These are phyloP conservation scores for Stenurella melanura DNA, from an alignment of 2,888 invertebrate species.

Conservation along the genomic window DNA sequence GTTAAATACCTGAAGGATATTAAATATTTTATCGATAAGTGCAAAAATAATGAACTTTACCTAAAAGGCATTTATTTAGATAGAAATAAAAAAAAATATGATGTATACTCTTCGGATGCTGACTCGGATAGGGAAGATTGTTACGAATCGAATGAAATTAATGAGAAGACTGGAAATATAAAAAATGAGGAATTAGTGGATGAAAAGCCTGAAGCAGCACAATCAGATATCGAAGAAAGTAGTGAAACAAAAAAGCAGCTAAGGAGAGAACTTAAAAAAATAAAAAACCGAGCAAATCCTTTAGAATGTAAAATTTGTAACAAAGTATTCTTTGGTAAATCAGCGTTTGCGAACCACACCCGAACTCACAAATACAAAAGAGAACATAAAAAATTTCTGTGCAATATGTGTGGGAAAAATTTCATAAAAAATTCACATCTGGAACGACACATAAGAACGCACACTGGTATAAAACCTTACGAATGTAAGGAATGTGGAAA, in stretches of 20 bases:
- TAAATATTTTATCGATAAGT: slow-evolving; percentile 41
- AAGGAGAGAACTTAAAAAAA: slow-evolving; percentile 12
- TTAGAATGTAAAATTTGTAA: slow-evolving; percentile 46
- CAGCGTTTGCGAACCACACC: slow-evolving; percentile 46
- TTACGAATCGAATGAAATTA: not conserved
- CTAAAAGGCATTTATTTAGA: slow-evolving; percentile 34
- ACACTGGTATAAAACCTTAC: slow-evolving; percentile 52
- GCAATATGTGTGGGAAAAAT: slow-evolving; percentile 53
- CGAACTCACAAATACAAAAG: slow-evolving; percentile 44
- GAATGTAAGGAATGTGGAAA: slow-evolving; percentile 48
- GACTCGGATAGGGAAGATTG: slow-evolving; percentile 19
- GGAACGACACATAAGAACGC: slow-evolving; percentile 49
- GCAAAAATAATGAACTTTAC: slow-evolving; percentile 40
- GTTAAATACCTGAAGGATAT: slow-evolving; percentile 42
- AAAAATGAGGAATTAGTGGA: slow-evolving; percentile 14
- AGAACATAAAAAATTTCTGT: slow-evolving; percentile 50
- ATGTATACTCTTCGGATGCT: slow-evolving; percentile 17
- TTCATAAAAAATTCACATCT: slow-evolving; percentile 53
- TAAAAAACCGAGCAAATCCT: slow-evolving; percentile 19
- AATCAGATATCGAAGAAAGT: not conserved
- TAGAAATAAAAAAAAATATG: slow-evolving; percentile 13
- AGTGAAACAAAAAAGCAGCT: slow-evolving; percentile 7
- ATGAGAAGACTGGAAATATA: slow-evolving; percentile 26
- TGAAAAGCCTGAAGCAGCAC: not conserved
- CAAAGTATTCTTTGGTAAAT: slow-evolving; percentile 47